Percentiles rank a stretch among this genome's conserved stretches.
phyloP scores from a whole-genome alignment of 2,888 invertebrate genomes.

The Tricholauxania praeusta region DNA sequence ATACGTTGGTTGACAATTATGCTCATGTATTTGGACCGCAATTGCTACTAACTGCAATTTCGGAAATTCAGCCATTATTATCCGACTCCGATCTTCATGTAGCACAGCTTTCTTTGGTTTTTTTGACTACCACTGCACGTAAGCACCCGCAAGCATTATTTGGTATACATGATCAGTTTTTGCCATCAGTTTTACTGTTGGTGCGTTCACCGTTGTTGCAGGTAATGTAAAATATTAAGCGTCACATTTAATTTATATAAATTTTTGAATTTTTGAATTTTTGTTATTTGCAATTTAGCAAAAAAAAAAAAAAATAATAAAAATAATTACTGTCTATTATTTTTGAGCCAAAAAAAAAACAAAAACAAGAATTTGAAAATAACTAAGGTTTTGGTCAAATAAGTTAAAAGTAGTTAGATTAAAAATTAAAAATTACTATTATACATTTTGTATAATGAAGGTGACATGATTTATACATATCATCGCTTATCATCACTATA shows the following conservation, averaged over 20 bases:
- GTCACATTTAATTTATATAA: too few species aligned
- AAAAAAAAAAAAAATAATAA: constrained; percentile 28
- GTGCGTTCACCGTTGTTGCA: constrained; percentile 89
- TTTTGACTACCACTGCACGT: constrained; percentile 85
- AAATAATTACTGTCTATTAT: constrained; percentile 2
- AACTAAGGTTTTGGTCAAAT: constrained; percentile 14
- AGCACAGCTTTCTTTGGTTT: constrained; percentile 88
- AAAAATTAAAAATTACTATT: too few species aligned
- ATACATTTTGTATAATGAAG: too few species aligned
- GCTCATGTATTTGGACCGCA: constrained; percentile 75
- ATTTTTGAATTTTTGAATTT: too few species aligned
- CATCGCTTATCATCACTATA: too few species aligned
- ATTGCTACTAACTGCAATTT: constrained; percentile 79
- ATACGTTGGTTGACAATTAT: constrained; percentile 91
- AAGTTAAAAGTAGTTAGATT: background rate
- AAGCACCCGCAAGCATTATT: constrained; percentile 83
- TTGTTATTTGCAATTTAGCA: constrained; percentile 13
- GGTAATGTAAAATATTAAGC: constrained; percentile 46
- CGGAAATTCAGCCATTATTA: constrained; percentile 90
- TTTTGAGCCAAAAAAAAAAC: constrained; percentile 9
- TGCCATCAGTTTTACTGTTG: constrained; percentile 86
- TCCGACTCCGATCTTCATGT: constrained; percentile 97
- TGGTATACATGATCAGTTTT: constrained; percentile 79
- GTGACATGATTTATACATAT: too few species aligned
- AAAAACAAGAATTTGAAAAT: constrained; percentile 4